Evolutionary conservation across 2,888 invertebrate species (phyloP).

Genomic region (Drosophila testacea): DNA sequence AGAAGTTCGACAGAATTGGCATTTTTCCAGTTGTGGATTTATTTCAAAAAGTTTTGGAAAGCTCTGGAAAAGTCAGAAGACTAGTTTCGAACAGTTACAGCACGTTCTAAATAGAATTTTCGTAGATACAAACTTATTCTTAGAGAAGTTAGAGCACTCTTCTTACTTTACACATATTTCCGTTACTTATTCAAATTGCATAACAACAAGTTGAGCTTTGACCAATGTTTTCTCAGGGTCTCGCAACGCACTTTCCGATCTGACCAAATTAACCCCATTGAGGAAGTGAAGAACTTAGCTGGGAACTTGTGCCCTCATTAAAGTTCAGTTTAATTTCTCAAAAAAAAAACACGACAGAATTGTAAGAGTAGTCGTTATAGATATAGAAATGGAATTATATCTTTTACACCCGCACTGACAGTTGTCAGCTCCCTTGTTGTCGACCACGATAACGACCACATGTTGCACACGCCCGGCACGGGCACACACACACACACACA

Average conservation of each 20-base stretch:
- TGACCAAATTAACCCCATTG: constrained; percentile 49
- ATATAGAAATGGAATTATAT: constrained; percentile 22
- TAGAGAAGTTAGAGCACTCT: no score
- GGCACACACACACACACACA: constrained; percentile 26
- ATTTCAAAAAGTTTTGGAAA: no score
- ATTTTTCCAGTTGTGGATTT: neutral
- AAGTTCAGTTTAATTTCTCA: constrained; percentile 34
- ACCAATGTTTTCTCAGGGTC: constrained; percentile 20
- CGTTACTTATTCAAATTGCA: no score
- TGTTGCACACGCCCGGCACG: constrained; percentile 59
- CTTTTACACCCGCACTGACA: constrained; percentile 41
- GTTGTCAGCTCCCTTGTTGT: constrained; percentile 26
- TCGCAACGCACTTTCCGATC: constrained; percentile 11
- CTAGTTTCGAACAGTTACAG: no score
- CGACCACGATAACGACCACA: constrained; percentile 54
- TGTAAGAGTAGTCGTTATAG: neutral
- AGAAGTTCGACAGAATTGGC: neutral
- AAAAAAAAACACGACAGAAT: neutral
- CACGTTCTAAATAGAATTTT: no score
- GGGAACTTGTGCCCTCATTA: constrained; percentile 37
- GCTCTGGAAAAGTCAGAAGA: no score
- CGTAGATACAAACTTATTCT: no score
- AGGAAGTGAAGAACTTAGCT: constrained; percentile 8
- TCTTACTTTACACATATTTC: neutral
- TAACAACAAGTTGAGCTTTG: constrained; percentile 8